Evolutionary conservation across 1,140 invertebrate genomes (phyloP), one percentile per base, ranked within the genome.

Genomic region (Mesaphorura yosii): DNA sequence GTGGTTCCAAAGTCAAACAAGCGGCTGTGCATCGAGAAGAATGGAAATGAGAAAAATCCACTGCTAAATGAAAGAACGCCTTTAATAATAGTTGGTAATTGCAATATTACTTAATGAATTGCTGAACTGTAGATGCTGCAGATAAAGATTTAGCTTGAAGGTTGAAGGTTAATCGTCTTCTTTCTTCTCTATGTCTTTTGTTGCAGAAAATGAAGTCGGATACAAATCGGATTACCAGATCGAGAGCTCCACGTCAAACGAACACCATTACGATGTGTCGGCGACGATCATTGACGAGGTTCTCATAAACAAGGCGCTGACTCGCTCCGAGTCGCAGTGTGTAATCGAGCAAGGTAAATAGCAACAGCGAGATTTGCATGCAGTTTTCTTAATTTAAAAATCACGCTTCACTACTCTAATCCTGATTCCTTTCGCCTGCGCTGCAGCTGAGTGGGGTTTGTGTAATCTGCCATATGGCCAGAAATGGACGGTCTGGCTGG

Each of bases 401-500:
- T n/a, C n/a, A n/a, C n/a, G n/a, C n/a, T n/a, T n/a, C n/a, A n/a
- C n/a, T n/a, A n/a, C n/a, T n/a, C n/a, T n/a, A n/a, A n/a, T n/a
- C n/a, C n/a, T n/a, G n/a, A n/a, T n/a, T n/a, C n/a, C n/a, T n/a
- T n/a, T n/a, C n/a, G n/a, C n/a, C n/a, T n/a, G n/a, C n/a, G n/a
- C 5, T 7, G 22, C 50, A 39, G 48, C 38, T 15, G 26, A 48
- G 48, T 38, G 51, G 46, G 25, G 22, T 12, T 26, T 59, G 22
- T 49, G 23, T 25, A 34, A 46, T 17, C 34, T 48, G 40, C 58
- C 46, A 1, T n/a, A 5, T 1, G 27, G 27, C 27, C 25, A 39
- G 12, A 44, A 46, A 3, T 58, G 44, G 19, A 39, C 12, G 22
- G 41, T 20, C 39, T 51, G 40, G 76, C 79, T 76, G 53, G 81